These are phyloP conservation scores for Noctua comes DNA, from an alignment of 2,888 invertebrate species.

Conservation along the genomic window DNA sequence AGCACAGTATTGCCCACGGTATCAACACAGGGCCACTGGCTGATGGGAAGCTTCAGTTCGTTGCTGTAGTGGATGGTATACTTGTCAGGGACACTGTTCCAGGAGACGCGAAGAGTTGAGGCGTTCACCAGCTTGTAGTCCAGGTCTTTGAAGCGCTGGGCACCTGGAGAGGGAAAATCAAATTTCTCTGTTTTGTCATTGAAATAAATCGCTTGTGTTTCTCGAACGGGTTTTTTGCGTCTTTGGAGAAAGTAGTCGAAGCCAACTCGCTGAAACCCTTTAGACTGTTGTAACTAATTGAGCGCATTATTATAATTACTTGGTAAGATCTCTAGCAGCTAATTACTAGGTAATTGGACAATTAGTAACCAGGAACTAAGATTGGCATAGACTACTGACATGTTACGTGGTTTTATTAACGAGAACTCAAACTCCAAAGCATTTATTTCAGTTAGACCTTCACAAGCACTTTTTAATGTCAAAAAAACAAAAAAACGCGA, in stretches of 20 bases:
- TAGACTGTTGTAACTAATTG: background rate
- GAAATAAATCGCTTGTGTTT: background rate
- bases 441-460: no score
- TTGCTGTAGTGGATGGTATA: slow-evolving; percentile 89
- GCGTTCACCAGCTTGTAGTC: slow-evolving; percentile 76
- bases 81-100: slow-evolving; percentile 74
- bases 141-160: slow-evolving; percentile 75
- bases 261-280: background rate
- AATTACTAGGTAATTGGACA: background rate
- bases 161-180: slow-evolving; percentile 64
- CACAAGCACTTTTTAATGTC: no score
- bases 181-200: background rate
- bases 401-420: background rate
- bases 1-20: slow-evolving; percentile 77
- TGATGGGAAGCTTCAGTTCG: slow-evolving; percentile 79
- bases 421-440: no score
- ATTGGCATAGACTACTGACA: background rate
- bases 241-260: background rate
- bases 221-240: background rate
- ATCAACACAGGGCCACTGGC: slow-evolving; percentile 82
- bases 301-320: background rate
- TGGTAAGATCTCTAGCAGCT: background rate
- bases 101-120: slow-evolving; percentile 75
- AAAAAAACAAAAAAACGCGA: no score
- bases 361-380: background rate